Evolutionary conservation across 2,888 invertebrate genomes (phyloP), one percentile per base, ranked within the genome.

Genomic region (Leucophenga montana): DNA sequence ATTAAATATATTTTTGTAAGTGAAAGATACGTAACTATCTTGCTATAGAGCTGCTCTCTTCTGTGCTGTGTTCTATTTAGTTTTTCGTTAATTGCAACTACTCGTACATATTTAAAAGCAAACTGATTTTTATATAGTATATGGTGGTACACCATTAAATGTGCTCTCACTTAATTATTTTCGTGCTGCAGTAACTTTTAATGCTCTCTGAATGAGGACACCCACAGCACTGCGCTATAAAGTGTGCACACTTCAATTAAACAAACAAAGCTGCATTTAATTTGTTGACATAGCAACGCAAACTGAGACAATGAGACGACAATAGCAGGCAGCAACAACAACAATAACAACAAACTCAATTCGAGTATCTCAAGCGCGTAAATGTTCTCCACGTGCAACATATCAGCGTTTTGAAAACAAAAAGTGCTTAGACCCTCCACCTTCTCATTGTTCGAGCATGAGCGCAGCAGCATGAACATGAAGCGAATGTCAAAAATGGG

Each of bases 241-340:
- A 39, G 9, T 5, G 39, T 39, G 11, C 44, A 31, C 18, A 31
- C 62, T 44, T 46, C 62, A 62, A 62, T 48, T 22, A 46, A 22
- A 18, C 62, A 46, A 64, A 64, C 48, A 64, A 64, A 46, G 22
- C 27, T 61, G 61, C 61, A 39, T 61, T 61, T 61, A 61, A 61
- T 46, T 64, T 64, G 46, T 64, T 46, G 62, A 1, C 44, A 62
- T 62, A 16, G 31, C 44, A 64, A 57, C 57, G 14, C 31, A 27
- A 57, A 57, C 57, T 16, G 50, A 50, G 31, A 57, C 31, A 57
- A 57, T 31, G 31, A 18, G 18, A 48, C 20, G n/a, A 27, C 13
- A 57, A 57, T 14, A 27, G n/a, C n/a, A 27, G 13, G 13, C n/a
- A 27, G 22, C 16, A 27, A 8, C 16, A 27, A 14, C 31, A 57